Evolutionary conservation across 1,140 invertebrate genomes (phyloP).

Genomic region (Drosophila repleta): DNA sequence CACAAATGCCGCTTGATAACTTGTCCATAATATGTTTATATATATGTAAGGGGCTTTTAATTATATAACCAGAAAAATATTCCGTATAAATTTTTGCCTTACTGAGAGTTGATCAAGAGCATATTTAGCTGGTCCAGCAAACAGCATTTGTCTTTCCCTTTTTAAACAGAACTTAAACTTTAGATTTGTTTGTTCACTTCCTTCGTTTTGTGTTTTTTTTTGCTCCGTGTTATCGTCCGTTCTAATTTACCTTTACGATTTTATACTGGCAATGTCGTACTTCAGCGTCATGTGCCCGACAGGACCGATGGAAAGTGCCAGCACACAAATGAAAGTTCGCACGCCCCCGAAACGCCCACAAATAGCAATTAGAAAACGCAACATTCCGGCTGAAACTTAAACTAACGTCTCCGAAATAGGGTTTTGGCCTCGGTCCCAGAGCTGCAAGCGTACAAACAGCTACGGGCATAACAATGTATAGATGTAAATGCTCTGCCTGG

Average conservation of each 20-base stretch:
- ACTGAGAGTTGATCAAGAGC: too few relatives aligned
- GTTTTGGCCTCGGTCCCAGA: slow-evolving; percentile 61
- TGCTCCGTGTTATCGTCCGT: background rate
- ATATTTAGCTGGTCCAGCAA: too few relatives aligned
- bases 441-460: slow-evolving; percentile 18
- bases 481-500: slow-evolving; percentile 48
- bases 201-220: background rate
- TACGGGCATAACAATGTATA: slow-evolving; percentile 8
- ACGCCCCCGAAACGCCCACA: slow-evolving; percentile 42
- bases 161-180: background rate
- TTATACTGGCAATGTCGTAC: slow-evolving; percentile 6
- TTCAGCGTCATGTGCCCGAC: background rate
- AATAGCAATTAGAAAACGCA: slow-evolving; percentile 55
- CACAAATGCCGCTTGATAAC: too few relatives aligned
- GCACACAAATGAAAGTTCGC: slow-evolving; percentile 27
- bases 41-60: too few relatives aligned
- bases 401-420: slow-evolving; percentile 44
- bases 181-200: too few relatives aligned
- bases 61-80: too few relatives aligned
- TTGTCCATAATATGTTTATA: too few relatives aligned
- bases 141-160: too few relatives aligned
- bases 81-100: too few relatives aligned
- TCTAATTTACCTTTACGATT: slow-evolving; percentile 23
- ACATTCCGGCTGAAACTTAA: slow-evolving; percentile 36
- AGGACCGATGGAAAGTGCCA: slow-evolving; percentile 9